Evolutionary conservation across 2,888 invertebrate genomes (phyloP).

Genomic region (Drosophila mulleri): DNA sequence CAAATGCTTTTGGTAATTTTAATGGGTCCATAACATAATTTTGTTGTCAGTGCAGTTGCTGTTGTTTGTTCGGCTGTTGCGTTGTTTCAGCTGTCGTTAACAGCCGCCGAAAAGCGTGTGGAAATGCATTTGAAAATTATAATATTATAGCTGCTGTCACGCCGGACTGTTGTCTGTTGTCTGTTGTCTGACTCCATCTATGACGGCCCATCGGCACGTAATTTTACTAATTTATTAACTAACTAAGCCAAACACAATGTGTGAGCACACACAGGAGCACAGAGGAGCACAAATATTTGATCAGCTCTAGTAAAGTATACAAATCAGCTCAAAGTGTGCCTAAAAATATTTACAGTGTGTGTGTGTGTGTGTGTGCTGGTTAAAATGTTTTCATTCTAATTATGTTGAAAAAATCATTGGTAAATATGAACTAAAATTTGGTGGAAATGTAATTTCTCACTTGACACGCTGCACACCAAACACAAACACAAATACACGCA

Average conservation of each 20-base stretch:
- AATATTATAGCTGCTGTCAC: constrained; percentile 51
- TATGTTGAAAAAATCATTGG: constrained; percentile 15
- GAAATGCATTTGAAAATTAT: constrained; percentile 60
- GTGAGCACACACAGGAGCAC: constrained; percentile 5
- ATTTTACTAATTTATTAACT: constrained; percentile 79
- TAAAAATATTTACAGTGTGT: neutral
- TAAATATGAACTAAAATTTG: constrained; percentile 33
- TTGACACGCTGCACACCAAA: neutral
- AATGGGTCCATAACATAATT: constrained; percentile 60
- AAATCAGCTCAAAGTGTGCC: constrained; percentile 18
- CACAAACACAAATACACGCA: neutral
- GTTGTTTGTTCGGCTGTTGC: constrained; percentile 23
- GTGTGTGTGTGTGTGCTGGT: neutral
- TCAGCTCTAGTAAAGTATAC: constrained; percentile 3
- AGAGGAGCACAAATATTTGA: constrained; percentile 65
- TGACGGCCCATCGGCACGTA: constrained; percentile 36
- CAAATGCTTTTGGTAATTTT: constrained; percentile 63
- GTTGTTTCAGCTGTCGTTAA: constrained; percentile 63
- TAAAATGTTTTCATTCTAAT: constrained; percentile 21
- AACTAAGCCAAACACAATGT: constrained; percentile 65
- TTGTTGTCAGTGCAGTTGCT: constrained; percentile 33
- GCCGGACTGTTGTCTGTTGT: constrained; percentile 1
- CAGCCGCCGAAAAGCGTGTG: constrained; percentile 33
- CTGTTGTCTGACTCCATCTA: constrained; percentile 1
- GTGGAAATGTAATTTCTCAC: constrained; percentile 30